Conservation (phyloP, 1,140 invertebrate genomes). For the Ephestia elutella region DNA sequence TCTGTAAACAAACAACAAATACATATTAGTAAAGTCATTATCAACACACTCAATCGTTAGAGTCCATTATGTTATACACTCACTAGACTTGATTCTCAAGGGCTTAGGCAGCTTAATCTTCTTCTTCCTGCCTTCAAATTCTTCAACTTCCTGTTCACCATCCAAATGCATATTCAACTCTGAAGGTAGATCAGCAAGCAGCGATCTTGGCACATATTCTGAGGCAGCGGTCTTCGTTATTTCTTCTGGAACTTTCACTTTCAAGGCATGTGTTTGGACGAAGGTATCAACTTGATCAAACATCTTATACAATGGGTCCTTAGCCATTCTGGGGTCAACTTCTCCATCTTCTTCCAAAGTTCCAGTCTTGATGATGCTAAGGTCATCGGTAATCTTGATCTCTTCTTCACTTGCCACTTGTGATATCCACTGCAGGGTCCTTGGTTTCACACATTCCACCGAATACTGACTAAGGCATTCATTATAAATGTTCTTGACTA, state of each 20-base stretch:
- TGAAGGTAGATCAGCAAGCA: conserved; percentile 79
- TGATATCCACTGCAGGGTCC: conserved; percentile 82
- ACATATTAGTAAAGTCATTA: not conserved
- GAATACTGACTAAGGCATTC: conserved; percentile 79
- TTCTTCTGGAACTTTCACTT: conserved; percentile 78
- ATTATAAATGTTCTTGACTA: conserved; percentile 78
- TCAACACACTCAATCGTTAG: not conserved
- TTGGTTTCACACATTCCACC: conserved; percentile 83
- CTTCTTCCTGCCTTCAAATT: conserved; percentile 68
- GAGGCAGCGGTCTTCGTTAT: conserved; percentile 74
- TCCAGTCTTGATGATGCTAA: conserved; percentile 80
- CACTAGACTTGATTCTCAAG: conserved; percentile 69
- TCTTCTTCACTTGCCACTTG: conserved; percentile 78
- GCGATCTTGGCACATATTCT: conserved; percentile 79
- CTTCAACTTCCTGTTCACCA: conserved; percentile 77
- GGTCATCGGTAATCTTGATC: conserved; percentile 82
- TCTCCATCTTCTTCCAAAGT: conserved; percentile 54
- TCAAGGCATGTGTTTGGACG: conserved; percentile 77
- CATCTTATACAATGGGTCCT: conserved; percentile 65
- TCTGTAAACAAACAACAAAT: conserved; percentile 69
- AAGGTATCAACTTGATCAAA: conserved; percentile 80
- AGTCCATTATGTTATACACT: conserved; percentile 17
- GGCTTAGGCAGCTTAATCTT: conserved; percentile 68
- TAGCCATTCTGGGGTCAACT: conserved; percentile 54
- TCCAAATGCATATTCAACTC: conserved; percentile 81